Percentiles rank a stretch among this genome's conserved stretches.
Conservation (phyloP, 2,888 invertebrate species). For the Eupsilia transversa region DNA sequence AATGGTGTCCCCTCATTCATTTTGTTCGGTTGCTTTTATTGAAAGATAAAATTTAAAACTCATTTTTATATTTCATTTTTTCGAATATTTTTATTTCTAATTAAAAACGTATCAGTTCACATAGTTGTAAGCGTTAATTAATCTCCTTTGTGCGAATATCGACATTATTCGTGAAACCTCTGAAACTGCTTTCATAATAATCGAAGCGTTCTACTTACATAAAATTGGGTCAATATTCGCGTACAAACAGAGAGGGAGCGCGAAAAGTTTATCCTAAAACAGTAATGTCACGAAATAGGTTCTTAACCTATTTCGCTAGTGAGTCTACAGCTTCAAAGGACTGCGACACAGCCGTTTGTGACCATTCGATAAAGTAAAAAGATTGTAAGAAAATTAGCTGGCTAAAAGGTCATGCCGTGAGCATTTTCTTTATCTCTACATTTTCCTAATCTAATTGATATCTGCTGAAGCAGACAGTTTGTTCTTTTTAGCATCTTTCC, state of each 20-base stretch:
- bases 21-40: conserved; percentile 28
- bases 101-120: neutral
- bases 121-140: conserved; percentile 14
- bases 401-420: conserved; percentile 22
- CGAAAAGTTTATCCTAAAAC: conserved; percentile 70
- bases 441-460: conserved; percentile 45
- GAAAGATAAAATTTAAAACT: conserved; percentile 8
- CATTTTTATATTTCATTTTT: neutral
- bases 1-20: conserved; percentile 39
- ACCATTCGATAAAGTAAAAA: conserved; percentile 64
- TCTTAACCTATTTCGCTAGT: conserved; percentile 70
- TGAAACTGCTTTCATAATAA: conserved; percentile 49
- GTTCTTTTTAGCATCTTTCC: conserved; percentile 1
- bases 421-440: conserved; percentile 30
- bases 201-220: conserved; percentile 62
- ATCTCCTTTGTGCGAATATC: conserved; percentile 23
- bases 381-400: conserved; percentile 58
- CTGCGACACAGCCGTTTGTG: conserved; percentile 55
- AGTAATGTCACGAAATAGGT: conserved; percentile 69
- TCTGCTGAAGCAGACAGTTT: conserved; percentile 15
- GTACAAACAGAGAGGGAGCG: conserved; percentile 67
- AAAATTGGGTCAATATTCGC: conserved; percentile 72
- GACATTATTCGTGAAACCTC: conserved; percentile 21
- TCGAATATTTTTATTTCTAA: neutral
- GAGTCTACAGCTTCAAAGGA: conserved; percentile 57